Conservation (phyloP, 2,797 vertebrate genomes). For the Microcaecilia unicolor region DNA sequence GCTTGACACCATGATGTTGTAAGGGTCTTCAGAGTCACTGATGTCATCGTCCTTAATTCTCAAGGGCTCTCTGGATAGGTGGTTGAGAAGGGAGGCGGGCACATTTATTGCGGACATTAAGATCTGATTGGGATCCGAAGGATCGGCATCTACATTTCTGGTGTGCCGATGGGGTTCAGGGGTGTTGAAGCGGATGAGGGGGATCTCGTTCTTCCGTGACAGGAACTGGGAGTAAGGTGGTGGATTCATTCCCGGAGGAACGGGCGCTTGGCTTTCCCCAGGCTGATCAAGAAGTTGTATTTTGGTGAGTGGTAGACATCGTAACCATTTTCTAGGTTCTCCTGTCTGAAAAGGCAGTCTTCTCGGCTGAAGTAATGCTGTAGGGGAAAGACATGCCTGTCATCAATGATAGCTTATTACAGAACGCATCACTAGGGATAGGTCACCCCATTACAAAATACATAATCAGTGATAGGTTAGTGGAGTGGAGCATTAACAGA, state of each 20-base stretch:
- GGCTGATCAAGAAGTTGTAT: slow-evolving; percentile 72
- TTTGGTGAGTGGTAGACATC: slow-evolving; percentile 80
- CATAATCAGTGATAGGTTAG: no score
- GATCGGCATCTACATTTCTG: slow-evolving; percentile 57
- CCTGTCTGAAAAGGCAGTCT: slow-evolving; percentile 79
- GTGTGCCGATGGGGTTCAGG: slow-evolving; percentile 58
- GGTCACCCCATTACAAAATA: no score
- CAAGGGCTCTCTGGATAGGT: slow-evolving; percentile 53
- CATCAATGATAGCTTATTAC: no score
- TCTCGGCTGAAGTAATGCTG: slow-evolving; percentile 70
- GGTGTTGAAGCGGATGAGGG: slow-evolving; percentile 69
- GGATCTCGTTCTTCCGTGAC: slow-evolving; percentile 78
- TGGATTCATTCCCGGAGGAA: slow-evolving; percentile 63
- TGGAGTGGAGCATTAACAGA: no score
- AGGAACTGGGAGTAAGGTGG: slow-evolving; percentile 84
- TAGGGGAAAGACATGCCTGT: not conserved
- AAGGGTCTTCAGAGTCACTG: slow-evolving; percentile 56
- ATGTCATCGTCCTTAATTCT: slow-evolving; percentile 39
- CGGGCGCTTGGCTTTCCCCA: slow-evolving; percentile 70
- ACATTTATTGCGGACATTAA: not conserved
- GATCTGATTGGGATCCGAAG: slow-evolving; percentile 44
- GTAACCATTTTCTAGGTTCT: slow-evolving; percentile 79
- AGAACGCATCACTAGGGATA: no score
- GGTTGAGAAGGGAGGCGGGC: fast-evolving
- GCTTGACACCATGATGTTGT: slow-evolving; percentile 45